Base-by-base conservation (phyloP, 2,888 invertebrate genomes). In the Melieria crassipennis region DNA sequence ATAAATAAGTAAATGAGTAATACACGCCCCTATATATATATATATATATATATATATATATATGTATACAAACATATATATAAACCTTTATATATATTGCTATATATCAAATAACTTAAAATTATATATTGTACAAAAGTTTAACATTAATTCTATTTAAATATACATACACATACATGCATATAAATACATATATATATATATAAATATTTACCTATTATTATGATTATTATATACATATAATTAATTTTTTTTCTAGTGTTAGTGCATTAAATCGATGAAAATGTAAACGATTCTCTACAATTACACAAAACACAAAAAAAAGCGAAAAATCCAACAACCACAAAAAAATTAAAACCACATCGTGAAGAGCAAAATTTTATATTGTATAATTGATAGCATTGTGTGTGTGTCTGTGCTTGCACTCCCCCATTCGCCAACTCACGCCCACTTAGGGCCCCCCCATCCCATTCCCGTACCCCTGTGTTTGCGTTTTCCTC, bases 101-200 rank as follows among this genome's bases (percentile, higher is more conserved):
- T 58, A n/a, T 50, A 63, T 47, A 71, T 71, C 64, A 57, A 69
- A 71, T 67, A 70, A 71, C 60, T 64, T 63, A 64, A 69, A 67
- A 62, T 78, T 83, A 83, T 83, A 83, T 70, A 62, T 78, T 83
- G 83, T 83, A 83, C 83, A 83, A 82, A 83, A 78, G 75, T 73
- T 74, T 68, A 74, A 80, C 75, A 74, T 78, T 79, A 78, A 77
- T 75, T 75, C 72, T 72, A 75, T 75, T 64, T 75, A 78, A 75
- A 78, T 60, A 67, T 46, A 76, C 56, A 73, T 72, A 75, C 72
- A 74, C 72, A 73, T 72, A 72, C 62, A 71, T 58, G 69, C 73
- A 70, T 71, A 73, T 47, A 71, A 55, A 68, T 62, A 71, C 72
- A 74, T 68, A 70, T 69, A 72, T 77, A 74, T 71, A 78, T 72